Percentiles rank a stretch among this genome's conserved stretches.
These are phyloP conservation scores for Mimumesa dahlbomi DNA, from an alignment of 2,888 invertebrate genomes.

Conservation along the genomic window DNA sequence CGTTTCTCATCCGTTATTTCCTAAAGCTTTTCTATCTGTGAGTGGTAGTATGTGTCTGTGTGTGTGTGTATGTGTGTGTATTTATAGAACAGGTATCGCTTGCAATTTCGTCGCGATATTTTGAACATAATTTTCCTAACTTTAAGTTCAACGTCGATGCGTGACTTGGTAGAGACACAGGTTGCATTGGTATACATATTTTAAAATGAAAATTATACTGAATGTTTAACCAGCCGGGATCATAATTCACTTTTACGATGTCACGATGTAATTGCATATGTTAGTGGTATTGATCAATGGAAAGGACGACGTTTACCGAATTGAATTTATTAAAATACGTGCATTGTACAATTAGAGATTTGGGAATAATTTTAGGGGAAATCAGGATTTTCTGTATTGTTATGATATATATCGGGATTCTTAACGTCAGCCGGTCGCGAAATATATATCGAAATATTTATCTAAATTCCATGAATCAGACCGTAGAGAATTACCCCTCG, in stretches of 20 bases:
- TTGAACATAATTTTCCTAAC: background rate
- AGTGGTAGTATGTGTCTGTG: no score
- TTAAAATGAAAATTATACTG: background rate
- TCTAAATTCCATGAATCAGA: no score
- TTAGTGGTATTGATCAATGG: conserved; percentile 35
- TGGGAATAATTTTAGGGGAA: background rate
- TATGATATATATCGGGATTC: no score
- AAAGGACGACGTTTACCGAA: conserved; percentile 26
- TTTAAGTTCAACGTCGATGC: background rate
- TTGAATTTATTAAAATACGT: background rate
- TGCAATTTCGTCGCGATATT: no score
- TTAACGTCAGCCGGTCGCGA: no score
- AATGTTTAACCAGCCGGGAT: background rate
- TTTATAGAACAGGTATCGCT: no score
- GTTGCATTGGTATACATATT: background rate
- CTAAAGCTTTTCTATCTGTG: no score
- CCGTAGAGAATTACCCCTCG: no score
- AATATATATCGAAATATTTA: no score
- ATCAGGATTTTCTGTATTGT: no score
- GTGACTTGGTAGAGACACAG: background rate
- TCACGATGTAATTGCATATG: background rate
- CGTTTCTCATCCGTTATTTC: background rate
- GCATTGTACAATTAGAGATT: background rate
- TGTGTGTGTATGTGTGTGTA: no score
- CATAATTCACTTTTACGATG: conserved; percentile 1